Evolutionary conservation across 2,888 invertebrate species (phyloP).

Genomic region (Chirona hameri): DNA sequence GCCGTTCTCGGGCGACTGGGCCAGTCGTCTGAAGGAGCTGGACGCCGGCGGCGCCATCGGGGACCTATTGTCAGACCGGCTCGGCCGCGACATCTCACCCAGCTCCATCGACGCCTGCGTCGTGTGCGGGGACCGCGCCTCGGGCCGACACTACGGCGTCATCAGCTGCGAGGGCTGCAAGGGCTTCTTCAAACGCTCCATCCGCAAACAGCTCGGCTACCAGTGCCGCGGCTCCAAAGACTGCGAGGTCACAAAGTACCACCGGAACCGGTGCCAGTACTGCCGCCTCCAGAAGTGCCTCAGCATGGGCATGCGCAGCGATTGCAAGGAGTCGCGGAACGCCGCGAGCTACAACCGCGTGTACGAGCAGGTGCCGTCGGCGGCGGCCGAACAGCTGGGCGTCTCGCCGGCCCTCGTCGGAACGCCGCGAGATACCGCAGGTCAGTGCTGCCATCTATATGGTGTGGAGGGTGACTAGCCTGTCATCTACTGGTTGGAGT

Average conservation of each 20-base stretch:
- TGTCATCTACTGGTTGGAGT: no score
- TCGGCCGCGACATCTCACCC: neutral
- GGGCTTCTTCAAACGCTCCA: slow-evolving; percentile 96
- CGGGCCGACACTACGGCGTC: slow-evolving; percentile 89
- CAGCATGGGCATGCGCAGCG: slow-evolving; percentile 97
- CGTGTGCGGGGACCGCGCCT: slow-evolving; percentile 93
- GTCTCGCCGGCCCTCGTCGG: neutral
- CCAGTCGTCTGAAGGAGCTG: slow-evolving; percentile 39
- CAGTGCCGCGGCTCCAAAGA: slow-evolving; percentile 93
- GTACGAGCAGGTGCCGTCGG: slow-evolving; percentile 39
- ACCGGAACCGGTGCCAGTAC: slow-evolving; percentile 96
- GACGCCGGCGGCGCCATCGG: slow-evolving; percentile 33
- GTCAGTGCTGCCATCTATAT: no score
- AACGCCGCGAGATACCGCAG: neutral
- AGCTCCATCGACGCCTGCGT: slow-evolving; percentile 70
- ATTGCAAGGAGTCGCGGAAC: slow-evolving; percentile 70
- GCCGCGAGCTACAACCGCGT: neutral
- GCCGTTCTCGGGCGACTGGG: slow-evolving; percentile 36
- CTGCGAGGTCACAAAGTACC: slow-evolving; percentile 97
- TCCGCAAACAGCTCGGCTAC: slow-evolving; percentile 94
- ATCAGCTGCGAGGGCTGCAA: slow-evolving; percentile 92
- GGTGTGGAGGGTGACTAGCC: neutral
- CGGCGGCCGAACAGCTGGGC: neutral
- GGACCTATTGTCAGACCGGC: slow-evolving; percentile 7
- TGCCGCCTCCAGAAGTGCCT: slow-evolving; percentile 96